These are phyloP conservation scores for Bettongia penicillata DNA, from an alignment of 2,113 vertebrate genomes.

Conservation along the genomic window DNA sequence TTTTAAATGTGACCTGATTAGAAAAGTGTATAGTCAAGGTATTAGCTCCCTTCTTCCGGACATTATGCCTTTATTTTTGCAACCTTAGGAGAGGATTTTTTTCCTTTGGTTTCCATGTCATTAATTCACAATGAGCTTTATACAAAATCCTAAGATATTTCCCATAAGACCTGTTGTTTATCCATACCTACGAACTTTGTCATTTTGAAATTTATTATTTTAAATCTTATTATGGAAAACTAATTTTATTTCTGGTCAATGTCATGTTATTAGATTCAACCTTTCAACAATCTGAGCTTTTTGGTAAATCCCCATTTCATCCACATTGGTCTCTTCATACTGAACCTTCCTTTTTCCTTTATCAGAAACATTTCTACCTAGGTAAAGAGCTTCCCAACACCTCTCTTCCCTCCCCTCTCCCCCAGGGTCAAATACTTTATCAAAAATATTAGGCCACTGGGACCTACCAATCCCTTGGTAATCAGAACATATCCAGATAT, in stretches of 20 bases:
- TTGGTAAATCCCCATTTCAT: not conserved
- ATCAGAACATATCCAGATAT: not conserved
- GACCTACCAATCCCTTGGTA: not conserved
- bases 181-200: not conserved
- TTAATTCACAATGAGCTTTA: not conserved
- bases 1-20: not conserved
- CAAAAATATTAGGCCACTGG: not conserved
- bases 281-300: not conserved
- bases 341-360: not conserved
- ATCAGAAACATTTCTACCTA: not conserved
- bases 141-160: not conserved
- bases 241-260: not conserved
- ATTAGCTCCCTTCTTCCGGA: not conserved
- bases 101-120: not conserved
- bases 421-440: not conserved
- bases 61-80: not conserved
- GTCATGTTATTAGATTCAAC: not conserved
- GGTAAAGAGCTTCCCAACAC: not conserved
- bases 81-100: not conserved
- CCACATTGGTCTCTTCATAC: not conserved
- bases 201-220: not conserved
- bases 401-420: no score
- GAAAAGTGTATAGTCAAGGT: not conserved
- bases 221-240: not conserved
- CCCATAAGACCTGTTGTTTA: not conserved